Conservation (phyloP, 2,113 vertebrate species). For the Phaetusa simplex region DNA sequence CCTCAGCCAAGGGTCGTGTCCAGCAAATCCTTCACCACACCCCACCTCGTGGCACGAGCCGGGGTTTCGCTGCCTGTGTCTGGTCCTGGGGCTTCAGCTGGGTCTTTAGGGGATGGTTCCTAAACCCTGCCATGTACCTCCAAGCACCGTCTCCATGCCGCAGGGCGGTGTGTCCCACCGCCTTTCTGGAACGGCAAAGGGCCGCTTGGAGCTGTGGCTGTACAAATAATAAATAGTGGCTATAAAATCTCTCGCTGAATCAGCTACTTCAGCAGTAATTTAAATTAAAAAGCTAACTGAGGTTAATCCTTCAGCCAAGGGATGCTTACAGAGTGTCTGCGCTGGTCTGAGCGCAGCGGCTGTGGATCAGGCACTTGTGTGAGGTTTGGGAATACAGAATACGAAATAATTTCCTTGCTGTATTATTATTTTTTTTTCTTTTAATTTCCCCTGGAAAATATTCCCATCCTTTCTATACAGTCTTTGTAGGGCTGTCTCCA, state of each 20-base stretch:
- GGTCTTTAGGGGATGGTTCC: neutral
- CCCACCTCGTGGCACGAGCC: neutral
- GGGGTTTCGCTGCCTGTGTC: rapidly evolving
- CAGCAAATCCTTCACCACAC: neutral
- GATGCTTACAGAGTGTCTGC: neutral
- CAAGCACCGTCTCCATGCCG: rapidly evolving
- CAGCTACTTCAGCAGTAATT: neutral
- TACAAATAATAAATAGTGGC: neutral
- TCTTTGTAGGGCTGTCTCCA: neutral
- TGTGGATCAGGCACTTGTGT: neutral
- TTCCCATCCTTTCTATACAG: neutral
- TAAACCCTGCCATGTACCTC: neutral
- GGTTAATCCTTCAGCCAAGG: neutral
- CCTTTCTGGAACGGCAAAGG: neutral
- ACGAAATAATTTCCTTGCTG: neutral
- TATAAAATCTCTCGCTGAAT: neutral
- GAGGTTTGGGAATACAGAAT: neutral
- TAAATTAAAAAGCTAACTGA: neutral
- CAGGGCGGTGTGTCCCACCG: neutral
- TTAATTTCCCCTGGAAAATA: neutral
- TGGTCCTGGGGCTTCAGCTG: rapidly evolving
- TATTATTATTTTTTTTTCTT: neutral
- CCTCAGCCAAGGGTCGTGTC: neutral
- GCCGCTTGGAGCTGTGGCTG: neutral
- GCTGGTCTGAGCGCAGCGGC: neutral